Evolutionary conservation across 2,113 vertebrate genomes (phyloP).

Genomic region (Piaya cayana): DNA sequence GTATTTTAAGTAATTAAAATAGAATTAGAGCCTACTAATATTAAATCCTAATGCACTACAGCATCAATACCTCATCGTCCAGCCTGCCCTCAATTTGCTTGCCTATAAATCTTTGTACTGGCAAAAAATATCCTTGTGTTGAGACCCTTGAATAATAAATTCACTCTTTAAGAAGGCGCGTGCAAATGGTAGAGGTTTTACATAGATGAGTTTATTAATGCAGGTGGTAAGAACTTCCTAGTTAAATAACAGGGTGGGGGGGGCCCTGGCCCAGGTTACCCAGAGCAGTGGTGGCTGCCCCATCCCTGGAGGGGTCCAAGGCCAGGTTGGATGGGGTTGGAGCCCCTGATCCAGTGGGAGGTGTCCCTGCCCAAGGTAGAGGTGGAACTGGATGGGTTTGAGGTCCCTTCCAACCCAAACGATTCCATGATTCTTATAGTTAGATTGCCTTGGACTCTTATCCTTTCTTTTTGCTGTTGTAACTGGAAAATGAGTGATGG

Average conservation of each 20-base stretch:
- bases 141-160: not conserved
- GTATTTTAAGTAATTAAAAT: not conserved
- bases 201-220: not conserved
- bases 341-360: too few relatives aligned
- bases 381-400: too few relatives aligned
- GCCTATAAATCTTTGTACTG: not conserved
- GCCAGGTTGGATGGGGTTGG: too few relatives aligned
- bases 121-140: not conserved
- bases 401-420: too few relatives aligned
- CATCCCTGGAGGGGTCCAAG: too few relatives aligned
- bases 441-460: not conserved
- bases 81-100: not conserved
- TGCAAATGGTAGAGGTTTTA: not conserved
- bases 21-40: not conserved
- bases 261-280: too few relatives aligned
- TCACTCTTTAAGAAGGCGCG: not conserved
- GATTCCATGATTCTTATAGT: too few relatives aligned
- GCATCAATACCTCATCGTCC: not conserved
- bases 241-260: not conserved
- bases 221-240: not conserved
- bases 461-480: not conserved
- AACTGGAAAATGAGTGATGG: not conserved
- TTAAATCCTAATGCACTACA: fast-evolving
- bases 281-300: too few relatives aligned
- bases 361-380: too few relatives aligned